Evolutionary conservation across 2,113 vertebrate species (phyloP).

Genomic region (Genyomyrus donnyi): DNA sequence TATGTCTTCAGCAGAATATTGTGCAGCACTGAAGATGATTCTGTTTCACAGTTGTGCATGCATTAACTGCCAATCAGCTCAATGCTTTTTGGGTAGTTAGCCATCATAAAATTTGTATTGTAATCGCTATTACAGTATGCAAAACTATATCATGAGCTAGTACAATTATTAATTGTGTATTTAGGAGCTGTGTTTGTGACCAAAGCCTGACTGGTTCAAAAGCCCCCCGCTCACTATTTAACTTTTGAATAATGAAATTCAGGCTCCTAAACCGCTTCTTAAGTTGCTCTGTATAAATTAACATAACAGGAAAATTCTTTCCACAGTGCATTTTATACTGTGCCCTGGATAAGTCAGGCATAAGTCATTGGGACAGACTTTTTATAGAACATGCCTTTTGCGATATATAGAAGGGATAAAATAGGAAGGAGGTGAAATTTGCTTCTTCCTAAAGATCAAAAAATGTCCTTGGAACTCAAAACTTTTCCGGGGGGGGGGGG

Average conservation of each 20-base stretch:
- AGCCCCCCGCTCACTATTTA: neutral
- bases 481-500: neutral
- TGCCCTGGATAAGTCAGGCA: neutral
- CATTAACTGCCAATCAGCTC: neutral
- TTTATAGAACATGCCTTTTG: neutral
- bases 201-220: neutral
- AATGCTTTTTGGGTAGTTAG: neutral
- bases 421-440: neutral
- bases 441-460: neutral
- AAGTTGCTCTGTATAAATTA: neutral
- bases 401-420: neutral
- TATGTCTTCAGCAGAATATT: neutral
- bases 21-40: neutral
- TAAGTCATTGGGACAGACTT: neutral
- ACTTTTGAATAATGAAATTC: neutral
- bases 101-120: neutral
- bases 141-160: neutral
- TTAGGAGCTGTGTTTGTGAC: neutral
- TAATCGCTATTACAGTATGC: neutral
- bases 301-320: conserved; percentile 3
- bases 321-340: neutral
- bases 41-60: neutral
- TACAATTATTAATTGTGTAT: neutral
- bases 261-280: neutral
- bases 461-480: neutral